Percentiles rank a stretch among this genome's conserved stretches.
phyloP scores from a whole-genome alignment of 2,113 vertebrate genomes.

The Actenoides lindsayi region DNA sequence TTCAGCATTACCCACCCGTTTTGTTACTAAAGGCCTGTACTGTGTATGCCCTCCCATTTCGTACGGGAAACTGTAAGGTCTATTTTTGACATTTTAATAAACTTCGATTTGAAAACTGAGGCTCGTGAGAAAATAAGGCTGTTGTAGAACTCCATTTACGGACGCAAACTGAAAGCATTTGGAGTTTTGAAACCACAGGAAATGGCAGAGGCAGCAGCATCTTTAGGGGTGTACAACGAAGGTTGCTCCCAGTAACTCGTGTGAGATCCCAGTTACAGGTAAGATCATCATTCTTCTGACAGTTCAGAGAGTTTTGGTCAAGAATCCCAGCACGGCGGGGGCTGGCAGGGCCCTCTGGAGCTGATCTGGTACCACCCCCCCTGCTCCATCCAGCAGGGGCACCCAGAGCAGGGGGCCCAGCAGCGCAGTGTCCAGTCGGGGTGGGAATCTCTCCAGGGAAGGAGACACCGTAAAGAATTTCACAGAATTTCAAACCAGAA shows the following conservation, averaged over 20 bases:
- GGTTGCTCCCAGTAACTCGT: not conserved
- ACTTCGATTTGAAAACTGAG: conserved; percentile 66
- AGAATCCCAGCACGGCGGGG: not conserved
- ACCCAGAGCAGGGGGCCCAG: too few relatives aligned
- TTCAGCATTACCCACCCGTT: conserved; percentile 1
- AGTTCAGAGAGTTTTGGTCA: not conserved
- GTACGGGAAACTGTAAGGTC: conserved; percentile 59
- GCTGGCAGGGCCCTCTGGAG: too few relatives aligned
- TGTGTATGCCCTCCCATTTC: not conserved
- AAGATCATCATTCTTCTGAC: not conserved
- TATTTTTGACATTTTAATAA: conserved; percentile 79
- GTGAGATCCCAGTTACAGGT: not conserved
- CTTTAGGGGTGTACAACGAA: accelerated
- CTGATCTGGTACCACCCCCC: too few relatives aligned
- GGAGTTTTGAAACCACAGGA: not conserved
- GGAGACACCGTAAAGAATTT: too few relatives aligned
- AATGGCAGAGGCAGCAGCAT: not conserved
- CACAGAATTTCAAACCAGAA: not conserved
- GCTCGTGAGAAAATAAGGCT: not conserved
- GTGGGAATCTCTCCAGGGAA: too few relatives aligned
- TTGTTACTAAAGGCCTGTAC: conserved; percentile 58
- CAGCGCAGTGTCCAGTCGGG: too few relatives aligned
- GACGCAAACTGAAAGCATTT: accelerated
- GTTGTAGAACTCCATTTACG: not conserved
- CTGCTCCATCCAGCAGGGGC: too few relatives aligned